Evolutionary conservation across 2,113 vertebrate species (phyloP), one percentile per base, ranked within the genome.

Genomic region (Erpornis zantholeuca): DNA sequence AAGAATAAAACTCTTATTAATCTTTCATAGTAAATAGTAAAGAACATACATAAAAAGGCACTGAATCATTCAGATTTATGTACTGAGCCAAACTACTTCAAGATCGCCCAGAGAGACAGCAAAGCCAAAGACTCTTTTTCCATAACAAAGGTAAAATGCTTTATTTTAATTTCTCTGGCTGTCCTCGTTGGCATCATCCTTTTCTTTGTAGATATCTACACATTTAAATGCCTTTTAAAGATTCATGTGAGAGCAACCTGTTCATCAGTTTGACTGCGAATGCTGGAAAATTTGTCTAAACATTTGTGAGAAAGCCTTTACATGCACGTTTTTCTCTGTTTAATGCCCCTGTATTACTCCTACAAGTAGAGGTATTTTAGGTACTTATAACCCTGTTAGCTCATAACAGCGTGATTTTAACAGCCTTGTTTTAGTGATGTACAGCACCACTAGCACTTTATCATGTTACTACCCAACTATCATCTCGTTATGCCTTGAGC

Each of bases 191-290:
- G 17, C 29, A 35, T 18, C 3, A n/a, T 5, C 5, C 12, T 52
- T 69, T 60, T 20, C 49, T 82, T 21, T 63, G 13, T 38, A 45
- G 33, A n/a, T 28, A 53, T 0, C 65, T 2, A 60, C 4, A 22
- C 7, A 7, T 17, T 57, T 83, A 8, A 56, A 82, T 64, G 3
- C 35, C 10, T 61, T 31, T 14, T 0, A 38, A 45, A 66, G 23
- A 38, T 19, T 50, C 7, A 36, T 0, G 9, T 7, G 19, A 68
- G 4, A 56, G 17, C 45, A 78, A 79, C 19, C 20, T 61, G 10
- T 4, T 49, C 4, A 9, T 5, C 35, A 19, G 3, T 14, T 10
- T 22, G 20, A 21, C 38, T 13, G 3, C 0, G 0, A 66, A 28
- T 75, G 42, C 29, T 20, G 27, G 15, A 49, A 83, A 88, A 66